A percentile compares a stretch with the other conserved stretches of the same genome.
Conservation (phyloP, 2,888 invertebrate species). For the Diplazon laetatorius region DNA sequence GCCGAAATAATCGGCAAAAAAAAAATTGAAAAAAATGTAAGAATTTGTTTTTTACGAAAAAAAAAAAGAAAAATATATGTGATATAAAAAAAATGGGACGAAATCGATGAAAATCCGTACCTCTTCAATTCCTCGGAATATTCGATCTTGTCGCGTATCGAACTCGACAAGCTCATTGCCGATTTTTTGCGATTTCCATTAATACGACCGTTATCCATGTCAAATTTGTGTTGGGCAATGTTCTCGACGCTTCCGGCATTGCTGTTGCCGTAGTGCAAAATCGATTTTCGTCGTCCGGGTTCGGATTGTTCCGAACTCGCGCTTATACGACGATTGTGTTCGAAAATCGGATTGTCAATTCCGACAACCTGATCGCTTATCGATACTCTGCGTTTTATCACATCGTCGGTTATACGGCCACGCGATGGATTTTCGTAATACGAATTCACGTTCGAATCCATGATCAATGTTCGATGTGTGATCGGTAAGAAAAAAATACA, state of each 20-base stretch:
- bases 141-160: slow-evolving; percentile 81
- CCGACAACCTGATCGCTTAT: slow-evolving; percentile 80
- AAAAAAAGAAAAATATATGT: slow-evolving; percentile 6
- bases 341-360: slow-evolving; percentile 78
- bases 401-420: neutral
- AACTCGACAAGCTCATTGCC: slow-evolving; percentile 79
- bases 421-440: slow-evolving; percentile 8
- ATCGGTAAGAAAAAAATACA: no score
- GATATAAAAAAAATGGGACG: neutral
- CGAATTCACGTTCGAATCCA: slow-evolving; percentile 39
- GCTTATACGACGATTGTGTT: slow-evolving; percentile 77
- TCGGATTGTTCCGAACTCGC: slow-evolving; percentile 76
- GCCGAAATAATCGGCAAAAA: no score
- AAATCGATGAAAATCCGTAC: slow-evolving; percentile 65
- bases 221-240: slow-evolving; percentile 78
- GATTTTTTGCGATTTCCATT: slow-evolving; percentile 77
- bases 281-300: slow-evolving; percentile 77
- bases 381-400: slow-evolving; percentile 76
- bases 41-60: neutral
- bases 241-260: slow-evolving; percentile 79
- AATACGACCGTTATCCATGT: slow-evolving; percentile 76
- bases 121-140: slow-evolving; percentile 80
- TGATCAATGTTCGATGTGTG: neutral
- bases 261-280: slow-evolving; percentile 75
- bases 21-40: no score